These are phyloP conservation scores for Pycnomerus fuliginosus DNA, from an alignment of 2,888 invertebrate species.

Conservation along the genomic window DNA sequence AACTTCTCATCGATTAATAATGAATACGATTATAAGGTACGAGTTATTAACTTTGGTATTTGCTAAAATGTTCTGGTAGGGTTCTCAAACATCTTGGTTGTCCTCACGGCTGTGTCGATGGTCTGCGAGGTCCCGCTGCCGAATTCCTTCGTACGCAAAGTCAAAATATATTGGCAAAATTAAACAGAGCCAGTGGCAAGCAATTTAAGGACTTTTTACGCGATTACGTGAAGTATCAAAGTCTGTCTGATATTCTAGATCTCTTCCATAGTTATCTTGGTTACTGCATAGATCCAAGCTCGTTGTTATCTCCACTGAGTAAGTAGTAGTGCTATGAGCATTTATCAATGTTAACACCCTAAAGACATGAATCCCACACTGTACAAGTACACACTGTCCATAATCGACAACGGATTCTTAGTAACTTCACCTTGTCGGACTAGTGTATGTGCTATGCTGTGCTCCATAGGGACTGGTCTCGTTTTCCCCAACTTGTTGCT, in stretches of 20 bases:
- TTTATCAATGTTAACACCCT: not conserved
- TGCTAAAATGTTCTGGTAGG: slow-evolving; percentile 53
- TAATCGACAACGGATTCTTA: slow-evolving; percentile 18
- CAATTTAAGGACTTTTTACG: slow-evolving; percentile 67
- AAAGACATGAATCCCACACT: no score
- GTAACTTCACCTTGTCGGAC: slow-evolving; percentile 26
- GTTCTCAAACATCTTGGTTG: slow-evolving; percentile 90
- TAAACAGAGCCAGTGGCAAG: slow-evolving; percentile 67
- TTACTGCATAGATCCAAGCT: slow-evolving; percentile 90
- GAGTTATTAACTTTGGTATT: not conserved
- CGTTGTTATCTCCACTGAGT: slow-evolving; percentile 85
- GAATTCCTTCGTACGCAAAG: slow-evolving; percentile 89
- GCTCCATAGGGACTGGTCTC: slow-evolving; percentile 47
- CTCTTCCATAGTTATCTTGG: slow-evolving; percentile 94
- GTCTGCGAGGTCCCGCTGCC: slow-evolving; percentile 83
- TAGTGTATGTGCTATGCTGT: slow-evolving; percentile 46
- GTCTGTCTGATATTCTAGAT: slow-evolving; percentile 83
- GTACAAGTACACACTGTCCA: slow-evolving; percentile 7
- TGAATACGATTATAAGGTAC: slow-evolving; percentile 68
- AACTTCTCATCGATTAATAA: slow-evolving; percentile 69
- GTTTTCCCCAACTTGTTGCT: slow-evolving; percentile 35
- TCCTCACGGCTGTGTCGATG: slow-evolving; percentile 88
- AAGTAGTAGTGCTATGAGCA: slow-evolving; percentile 52
- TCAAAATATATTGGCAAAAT: slow-evolving; percentile 71
- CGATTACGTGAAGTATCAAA: slow-evolving; percentile 75